Evolutionary conservation across 2,113 vertebrate species (phyloP).

Genomic region (Terrapene triunguis): DNA sequence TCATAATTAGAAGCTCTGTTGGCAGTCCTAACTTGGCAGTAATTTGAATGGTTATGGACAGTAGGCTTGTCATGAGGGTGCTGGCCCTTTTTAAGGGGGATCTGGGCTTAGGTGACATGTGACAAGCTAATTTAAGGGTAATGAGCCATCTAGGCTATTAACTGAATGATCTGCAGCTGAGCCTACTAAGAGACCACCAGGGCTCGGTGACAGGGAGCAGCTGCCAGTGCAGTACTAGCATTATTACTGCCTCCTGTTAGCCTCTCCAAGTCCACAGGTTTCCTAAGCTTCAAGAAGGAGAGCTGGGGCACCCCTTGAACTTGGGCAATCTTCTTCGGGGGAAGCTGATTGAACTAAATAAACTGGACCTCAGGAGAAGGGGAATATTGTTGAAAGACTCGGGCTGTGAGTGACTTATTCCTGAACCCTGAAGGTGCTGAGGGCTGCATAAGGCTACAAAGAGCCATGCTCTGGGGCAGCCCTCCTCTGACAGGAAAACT

Average conservation of each 20-base stretch:
- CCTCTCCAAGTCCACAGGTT: not conserved
- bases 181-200: not conserved
- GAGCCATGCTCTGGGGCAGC: not conserved
- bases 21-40: not conserved
- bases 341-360: not conserved
- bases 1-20: not conserved
- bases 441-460: not conserved
- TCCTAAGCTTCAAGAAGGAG: not conserved
- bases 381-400: not conserved
- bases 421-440: not conserved
- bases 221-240: not conserved
- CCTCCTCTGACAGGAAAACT: not conserved
- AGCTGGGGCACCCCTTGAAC: not conserved
- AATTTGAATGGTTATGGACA: not conserved
- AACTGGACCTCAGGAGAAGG: not conserved
- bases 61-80: not conserved
- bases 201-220: not conserved
- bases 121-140: not conserved
- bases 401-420: not conserved
- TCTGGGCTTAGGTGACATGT: not conserved
- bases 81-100: not conserved
- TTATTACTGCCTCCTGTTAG: not conserved
- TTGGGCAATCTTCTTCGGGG: not conserved
- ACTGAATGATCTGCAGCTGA: not conserved
- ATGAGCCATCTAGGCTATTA: not conserved